phyloP scores from a whole-genome alignment of 2,888 invertebrate genomes.

The Mythimna loreyi region DNA sequence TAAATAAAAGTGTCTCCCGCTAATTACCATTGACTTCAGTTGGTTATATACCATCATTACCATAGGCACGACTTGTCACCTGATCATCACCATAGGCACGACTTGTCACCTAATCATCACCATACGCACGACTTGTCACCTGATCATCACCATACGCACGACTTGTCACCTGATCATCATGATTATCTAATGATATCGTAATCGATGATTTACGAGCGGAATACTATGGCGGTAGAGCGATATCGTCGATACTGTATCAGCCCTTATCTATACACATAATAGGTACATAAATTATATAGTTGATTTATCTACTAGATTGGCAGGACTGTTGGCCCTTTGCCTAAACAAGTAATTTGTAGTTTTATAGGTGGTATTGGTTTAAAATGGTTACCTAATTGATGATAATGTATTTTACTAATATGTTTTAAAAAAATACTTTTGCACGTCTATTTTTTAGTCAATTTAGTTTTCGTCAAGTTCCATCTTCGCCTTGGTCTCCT shows the following conservation, averaged over 20 bases:
- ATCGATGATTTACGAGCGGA: constrained; percentile 53
- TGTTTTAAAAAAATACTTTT: too few species aligned
- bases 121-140: constrained; percentile 15
- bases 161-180: constrained; percentile 21
- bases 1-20: background rate
- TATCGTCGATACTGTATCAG: constrained; percentile 50
- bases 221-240: constrained; percentile 36
- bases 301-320: constrained; percentile 12
- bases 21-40: background rate
- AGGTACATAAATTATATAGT: constrained; percentile 10
- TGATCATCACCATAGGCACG: constrained; percentile 16
- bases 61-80: constrained; percentile 11
- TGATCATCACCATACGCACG: constrained; percentile 13
- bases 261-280: constrained; percentile 31
- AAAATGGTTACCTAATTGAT: too few species aligned
- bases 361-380: too few species aligned
- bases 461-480: too few species aligned
- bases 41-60: constrained; percentile 1
- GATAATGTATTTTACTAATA: too few species aligned
- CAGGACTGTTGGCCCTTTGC: constrained; percentile 13
- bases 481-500: too few species aligned
- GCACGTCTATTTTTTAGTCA: too few species aligned
- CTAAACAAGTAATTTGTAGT: background rate
- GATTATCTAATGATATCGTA: constrained; percentile 41
- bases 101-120: constrained; percentile 23